These are phyloP conservation scores for Pollimyrus isidori DNA, from an alignment of 2,113 vertebrate genomes.

Conservation along the genomic window DNA sequence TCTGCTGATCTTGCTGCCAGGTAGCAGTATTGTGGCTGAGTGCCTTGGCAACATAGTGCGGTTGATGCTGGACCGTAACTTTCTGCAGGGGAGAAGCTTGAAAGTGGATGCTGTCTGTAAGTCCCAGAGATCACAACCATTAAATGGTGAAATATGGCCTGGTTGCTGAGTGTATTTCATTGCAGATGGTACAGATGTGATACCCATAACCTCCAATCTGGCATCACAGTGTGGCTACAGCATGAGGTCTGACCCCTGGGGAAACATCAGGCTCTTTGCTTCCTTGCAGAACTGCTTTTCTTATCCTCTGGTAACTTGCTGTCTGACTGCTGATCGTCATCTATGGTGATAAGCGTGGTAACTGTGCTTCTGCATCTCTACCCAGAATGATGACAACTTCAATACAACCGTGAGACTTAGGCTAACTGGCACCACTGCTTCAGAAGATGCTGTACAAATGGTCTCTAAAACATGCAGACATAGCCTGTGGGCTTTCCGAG, in stretches of 20 bases:
- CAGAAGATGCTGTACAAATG: constrained; percentile 33
- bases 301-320: constrained; percentile 42
- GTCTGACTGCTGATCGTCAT: neutral
- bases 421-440: constrained; percentile 30
- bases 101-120: constrained; percentile 59
- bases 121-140: constrained; percentile 17
- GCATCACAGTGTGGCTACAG: constrained; percentile 63
- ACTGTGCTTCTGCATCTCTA: neutral
- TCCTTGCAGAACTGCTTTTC: constrained; percentile 59
- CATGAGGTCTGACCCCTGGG: constrained; percentile 59
- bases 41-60: constrained; percentile 55
- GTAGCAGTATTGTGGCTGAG: constrained; percentile 39
- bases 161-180: neutral
- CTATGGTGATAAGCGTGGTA: neutral
- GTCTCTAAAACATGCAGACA: constrained; percentile 48
- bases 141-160: neutral
- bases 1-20: constrained; percentile 27
- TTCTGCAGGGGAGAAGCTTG: constrained; percentile 51
- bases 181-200: constrained; percentile 47
- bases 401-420: constrained; percentile 41
- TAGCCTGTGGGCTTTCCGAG: constrained; percentile 49
- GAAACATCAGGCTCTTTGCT: constrained; percentile 53
- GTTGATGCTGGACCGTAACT: constrained; percentile 48
- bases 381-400: constrained; percentile 42
- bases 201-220: constrained; percentile 43